Conservation (phyloP, 1,140 invertebrate species). For the Dreissena polymorpha region DNA sequence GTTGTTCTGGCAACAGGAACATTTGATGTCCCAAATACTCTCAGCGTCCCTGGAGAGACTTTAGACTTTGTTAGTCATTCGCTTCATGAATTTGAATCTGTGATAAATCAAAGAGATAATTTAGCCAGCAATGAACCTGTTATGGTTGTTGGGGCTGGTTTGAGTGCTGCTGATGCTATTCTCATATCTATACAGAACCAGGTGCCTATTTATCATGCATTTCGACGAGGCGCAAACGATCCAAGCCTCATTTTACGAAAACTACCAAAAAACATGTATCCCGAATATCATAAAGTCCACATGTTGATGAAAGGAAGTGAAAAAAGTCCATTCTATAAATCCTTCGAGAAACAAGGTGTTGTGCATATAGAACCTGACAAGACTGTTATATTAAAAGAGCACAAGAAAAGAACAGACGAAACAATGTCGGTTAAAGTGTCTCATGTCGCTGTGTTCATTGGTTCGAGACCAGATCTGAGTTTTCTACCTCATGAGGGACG, state of each 20-base stretch:
- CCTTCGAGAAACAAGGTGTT: slow-evolving; percentile 85
- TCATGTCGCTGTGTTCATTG: slow-evolving; percentile 89
- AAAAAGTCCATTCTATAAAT: slow-evolving; percentile 85
- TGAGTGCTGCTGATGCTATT: slow-evolving; percentile 94
- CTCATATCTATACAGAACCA: slow-evolving; percentile 85
- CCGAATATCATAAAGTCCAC: slow-evolving; percentile 91
- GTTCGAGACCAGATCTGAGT: slow-evolving; percentile 89
- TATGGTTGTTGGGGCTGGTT: slow-evolving; percentile 88
- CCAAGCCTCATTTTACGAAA: slow-evolving; percentile 84
- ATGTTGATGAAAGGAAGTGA: slow-evolving; percentile 88
- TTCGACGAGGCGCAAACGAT: slow-evolving; percentile 84
- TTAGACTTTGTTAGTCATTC: slow-evolving; percentile 82
- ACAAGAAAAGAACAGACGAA: slow-evolving; percentile 70
- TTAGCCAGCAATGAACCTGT: slow-evolving; percentile 76
- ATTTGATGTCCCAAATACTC: slow-evolving; percentile 87
- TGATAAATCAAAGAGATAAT: slow-evolving; percentile 65
- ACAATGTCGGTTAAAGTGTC: slow-evolving; percentile 84
- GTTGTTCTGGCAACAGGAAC: slow-evolving; percentile 91
- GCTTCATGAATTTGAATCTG: slow-evolving; percentile 84
- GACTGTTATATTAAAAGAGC: slow-evolving; percentile 76
- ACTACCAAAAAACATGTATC: slow-evolving; percentile 89
- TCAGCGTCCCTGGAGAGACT: slow-evolving; percentile 85
- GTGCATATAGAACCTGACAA: slow-evolving; percentile 77
- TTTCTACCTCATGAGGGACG: slow-evolving; percentile 81
- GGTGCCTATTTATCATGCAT: slow-evolving; percentile 87